Base-by-base conservation (phyloP, 2,888 invertebrate genomes). In the Drosophila meridiana region DNA sequence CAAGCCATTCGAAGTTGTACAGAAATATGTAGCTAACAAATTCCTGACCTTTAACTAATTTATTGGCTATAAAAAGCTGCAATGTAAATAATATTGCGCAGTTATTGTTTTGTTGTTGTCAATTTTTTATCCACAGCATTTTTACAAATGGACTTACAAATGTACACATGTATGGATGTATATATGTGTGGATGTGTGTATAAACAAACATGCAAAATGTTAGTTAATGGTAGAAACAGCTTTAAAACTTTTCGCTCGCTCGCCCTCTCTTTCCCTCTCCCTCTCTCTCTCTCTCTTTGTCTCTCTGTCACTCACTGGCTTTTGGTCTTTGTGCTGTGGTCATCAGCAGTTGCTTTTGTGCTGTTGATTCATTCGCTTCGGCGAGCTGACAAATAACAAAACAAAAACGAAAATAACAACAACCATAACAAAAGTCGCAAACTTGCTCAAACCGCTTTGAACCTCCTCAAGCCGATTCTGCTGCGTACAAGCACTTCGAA, bases 361-460 rank as follows among this genome's bases (percentile, higher is more conserved):
- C 34, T 68, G 65, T 68, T 74, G 69, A 73, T 73, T 69, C 77
- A 65, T 72, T 67, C 78, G 76, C 68, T 56, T 60, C 56, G 20
- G 11, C 67, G 43, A 57, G 57, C 74, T 73, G 64, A 64, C 69
- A 56, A 73, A 73, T 48, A 55, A 52, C 42, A 36, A 66, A 59
- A 53, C 34, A 57, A 58, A 62, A 63, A 45, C 2, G n/a, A 34
- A 28, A 65, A 74, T 47, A 71, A 59, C 69, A 60, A 65, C 9
- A 60, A 56, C n/a, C 59, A 57, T 42, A 60, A 65, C 50, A 73
- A 59, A 62, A 60, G 43, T 48, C 40, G 26, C 47, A 68, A 73
- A 68, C 78, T 45, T 59, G 80, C 61, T 79, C 50, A 62, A 79
- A 73, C 81, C 78, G 69, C 78, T 76, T 81, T 58, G 30, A 78